A percentile compares a stretch with the other conserved stretches of the same genome.
phyloP scores from a whole-genome alignment of 2,888 invertebrate genomes.

The Ichneumon xanthorius region DNA sequence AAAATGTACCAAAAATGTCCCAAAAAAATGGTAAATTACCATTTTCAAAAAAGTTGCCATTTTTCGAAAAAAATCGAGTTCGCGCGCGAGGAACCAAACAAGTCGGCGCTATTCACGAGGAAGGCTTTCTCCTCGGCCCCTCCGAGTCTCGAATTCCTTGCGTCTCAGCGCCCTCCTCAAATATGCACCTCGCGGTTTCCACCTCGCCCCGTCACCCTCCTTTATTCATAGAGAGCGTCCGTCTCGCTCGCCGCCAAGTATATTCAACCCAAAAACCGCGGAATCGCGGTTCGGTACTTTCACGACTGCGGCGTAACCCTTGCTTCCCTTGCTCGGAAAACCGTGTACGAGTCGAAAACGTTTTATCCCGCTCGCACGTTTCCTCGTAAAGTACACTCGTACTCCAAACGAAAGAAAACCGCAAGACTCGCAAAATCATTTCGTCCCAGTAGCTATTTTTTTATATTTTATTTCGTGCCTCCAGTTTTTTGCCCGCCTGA shows the following conservation, averaged over 20 bases:
- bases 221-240: constrained; percentile 59
- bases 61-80: too few species aligned
- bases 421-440: background rate
- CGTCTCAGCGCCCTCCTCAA: constrained; percentile 67
- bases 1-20: background rate
- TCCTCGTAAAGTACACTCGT: background rate
- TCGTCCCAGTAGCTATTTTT: background rate
- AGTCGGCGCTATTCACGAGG: constrained; percentile 34
- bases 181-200: constrained; percentile 68
- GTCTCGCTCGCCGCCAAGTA: constrained; percentile 63
- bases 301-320: constrained; percentile 39
- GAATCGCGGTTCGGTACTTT: constrained; percentile 65
- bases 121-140: constrained; percentile 34
- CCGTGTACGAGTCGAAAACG: background rate
- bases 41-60: background rate
- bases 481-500: background rate
- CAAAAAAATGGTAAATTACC: background rate
- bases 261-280: constrained; percentile 63
- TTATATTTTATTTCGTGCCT: background rate
- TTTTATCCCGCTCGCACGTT: background rate
- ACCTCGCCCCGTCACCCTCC: constrained; percentile 58
- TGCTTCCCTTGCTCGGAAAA: background rate
- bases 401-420: background rate
- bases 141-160: constrained; percentile 57
- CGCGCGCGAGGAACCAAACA: background rate